phyloP scores from a whole-genome alignment of 2,888 invertebrate species.

The Ariolimax columbianus region DNA sequence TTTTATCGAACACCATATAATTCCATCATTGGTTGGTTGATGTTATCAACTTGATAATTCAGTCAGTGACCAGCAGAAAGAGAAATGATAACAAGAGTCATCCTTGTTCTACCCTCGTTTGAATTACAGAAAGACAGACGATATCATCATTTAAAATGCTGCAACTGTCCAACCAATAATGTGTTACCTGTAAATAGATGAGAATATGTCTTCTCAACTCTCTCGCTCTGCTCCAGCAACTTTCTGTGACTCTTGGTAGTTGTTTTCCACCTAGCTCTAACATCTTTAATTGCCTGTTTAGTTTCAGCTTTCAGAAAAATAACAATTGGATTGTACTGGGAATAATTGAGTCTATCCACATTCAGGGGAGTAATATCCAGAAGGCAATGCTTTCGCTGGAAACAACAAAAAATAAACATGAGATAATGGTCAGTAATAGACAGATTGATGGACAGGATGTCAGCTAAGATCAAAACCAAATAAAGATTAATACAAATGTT shows the following conservation, averaged over 20 bases:
- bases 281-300: slow-evolving; percentile 94
- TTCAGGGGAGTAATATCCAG: slow-evolving; percentile 98
- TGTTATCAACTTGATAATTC: too few species aligned
- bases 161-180: background rate
- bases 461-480: too few species aligned
- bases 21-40: too few species aligned
- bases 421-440: too few species aligned
- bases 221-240: slow-evolving; percentile 94
- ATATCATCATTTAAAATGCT: background rate
- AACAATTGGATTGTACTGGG: slow-evolving; percentile 98
- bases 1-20: too few species aligned
- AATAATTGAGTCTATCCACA: slow-evolving; percentile 96
- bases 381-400: slow-evolving; percentile 91
- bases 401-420: slow-evolving; percentile 23
- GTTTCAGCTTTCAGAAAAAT: slow-evolving; percentile 96
- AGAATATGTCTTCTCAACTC: slow-evolving; percentile 95
- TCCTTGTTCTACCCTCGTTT: too few species aligned
- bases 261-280: slow-evolving; percentile 87
- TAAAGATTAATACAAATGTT: too few species aligned
- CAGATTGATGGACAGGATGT: too few species aligned
- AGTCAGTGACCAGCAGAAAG: too few species aligned
- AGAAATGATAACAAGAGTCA: too few species aligned
- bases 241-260: slow-evolving; percentile 89
- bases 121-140: background rate
- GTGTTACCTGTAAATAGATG: slow-evolving; percentile 91